Base-by-base conservation (phyloP, 2,113 vertebrate genomes). In the Chlorocebus sabaeus region DNA sequence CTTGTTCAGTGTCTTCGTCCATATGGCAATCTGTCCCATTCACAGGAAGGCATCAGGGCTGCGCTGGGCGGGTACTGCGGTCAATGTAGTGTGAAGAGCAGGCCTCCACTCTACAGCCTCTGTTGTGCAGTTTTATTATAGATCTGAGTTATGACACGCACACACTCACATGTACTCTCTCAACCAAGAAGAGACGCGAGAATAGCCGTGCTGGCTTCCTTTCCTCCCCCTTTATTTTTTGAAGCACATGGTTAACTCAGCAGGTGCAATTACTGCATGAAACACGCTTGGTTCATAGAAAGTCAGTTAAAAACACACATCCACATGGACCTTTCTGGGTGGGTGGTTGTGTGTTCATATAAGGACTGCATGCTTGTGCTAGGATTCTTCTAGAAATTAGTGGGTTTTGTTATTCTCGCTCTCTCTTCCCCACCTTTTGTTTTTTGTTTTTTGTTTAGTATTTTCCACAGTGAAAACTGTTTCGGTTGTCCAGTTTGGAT, bases 1-100 rank as follows among this genome's bases (percentile, higher is more conserved):
- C 99, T 99, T 99, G 99, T 99, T 99, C 98, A 97, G 98, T 99
- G 99, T 99, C 98, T 99, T 98, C 97, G 96, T 99, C 99, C 99
- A 99, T 99, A 99, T 99, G 99, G 99, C 98, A 95, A 95, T 98
- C 98, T 99, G 99, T 99, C 99, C 99, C 98, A 96, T 99, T 99
- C 99, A 99, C 97, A 97, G 98, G 98, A 98, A 99, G 98, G 98
- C 98, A 92, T 96, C 93, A 96, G 98, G 98, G 98, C 98, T 98
- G 97, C 97, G 98, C 98, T 98, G 98, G 87, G 98, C 98, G 96
- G 97, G 98, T 98, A 97, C 99, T 98, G 96, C 97, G 99, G 98
- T 98, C 99, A 98, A 45, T 98, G 95, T 98, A 97, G 98, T 98
- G 98, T 98, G 98, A 98, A 98, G 98, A 97, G 98, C 87, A 98